Conservation (phyloP, 2,797 vertebrate genomes). For the Urophycis tenuis region DNA sequence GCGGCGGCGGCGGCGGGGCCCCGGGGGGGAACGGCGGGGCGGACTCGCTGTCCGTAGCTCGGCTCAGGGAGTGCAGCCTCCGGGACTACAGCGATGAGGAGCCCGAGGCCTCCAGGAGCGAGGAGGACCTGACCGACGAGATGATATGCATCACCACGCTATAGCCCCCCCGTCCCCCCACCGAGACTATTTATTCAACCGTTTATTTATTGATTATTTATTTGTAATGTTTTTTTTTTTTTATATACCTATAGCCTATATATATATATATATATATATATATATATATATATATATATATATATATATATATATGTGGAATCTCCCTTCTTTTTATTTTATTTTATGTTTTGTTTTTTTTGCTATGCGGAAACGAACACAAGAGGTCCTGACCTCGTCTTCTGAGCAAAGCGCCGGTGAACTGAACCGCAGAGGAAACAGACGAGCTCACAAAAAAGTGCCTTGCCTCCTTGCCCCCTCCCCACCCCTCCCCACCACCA, state of each 20-base stretch:
- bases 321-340: not conserved
- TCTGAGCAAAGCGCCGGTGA: not conserved
- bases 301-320: not conserved
- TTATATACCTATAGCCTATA: no score
- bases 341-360: not conserved
- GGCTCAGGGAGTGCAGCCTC: slow-evolving; percentile 69
- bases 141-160: slow-evolving; percentile 96
- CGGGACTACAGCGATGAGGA: slow-evolving; percentile 88
- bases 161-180: slow-evolving; percentile 71
- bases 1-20: slow-evolving; percentile 2
- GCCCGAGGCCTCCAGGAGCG: slow-evolving; percentile 69
- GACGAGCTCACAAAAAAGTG: slow-evolving; percentile 54
- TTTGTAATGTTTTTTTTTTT: not conserved
- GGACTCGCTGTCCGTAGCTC: slow-evolving; percentile 63
- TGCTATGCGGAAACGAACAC: not conserved
- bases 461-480: slow-evolving; percentile 53
- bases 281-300: no score
- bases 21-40: slow-evolving; percentile 27
- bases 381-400: not conserved
- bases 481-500: not conserved
- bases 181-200: slow-evolving; percentile 6
- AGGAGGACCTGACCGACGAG: slow-evolving; percentile 95
- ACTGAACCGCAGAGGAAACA: slow-evolving; percentile 25
- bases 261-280: no score
- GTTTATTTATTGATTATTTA: slow-evolving; percentile 3